These are phyloP conservation scores for Enhydra lutris DNA, from an alignment of 2,113 vertebrate genomes.

Conservation along the genomic window DNA sequence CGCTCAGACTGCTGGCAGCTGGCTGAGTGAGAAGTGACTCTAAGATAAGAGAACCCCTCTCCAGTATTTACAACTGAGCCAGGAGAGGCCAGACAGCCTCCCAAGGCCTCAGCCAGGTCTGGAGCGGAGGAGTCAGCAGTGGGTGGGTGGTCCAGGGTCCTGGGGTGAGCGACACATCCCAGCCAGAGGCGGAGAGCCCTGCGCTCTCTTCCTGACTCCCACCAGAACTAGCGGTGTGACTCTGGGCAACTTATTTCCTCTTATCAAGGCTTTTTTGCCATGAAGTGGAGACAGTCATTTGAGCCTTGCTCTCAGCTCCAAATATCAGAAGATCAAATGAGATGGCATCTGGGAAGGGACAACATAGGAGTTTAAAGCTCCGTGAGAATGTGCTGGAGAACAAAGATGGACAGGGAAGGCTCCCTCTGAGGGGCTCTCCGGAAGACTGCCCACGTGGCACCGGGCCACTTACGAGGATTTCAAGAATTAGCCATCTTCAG, in stretches of 20 bases:
- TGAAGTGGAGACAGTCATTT: not conserved
- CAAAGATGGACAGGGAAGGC: not conserved
- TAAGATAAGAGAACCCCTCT: constrained; percentile 55
- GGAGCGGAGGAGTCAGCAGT: not conserved
- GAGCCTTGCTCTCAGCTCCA: not conserved
- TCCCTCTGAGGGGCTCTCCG: accelerated
- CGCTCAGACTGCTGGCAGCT: constrained; percentile 45
- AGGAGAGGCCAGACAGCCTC: constrained; percentile 31
- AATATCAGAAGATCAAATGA: not conserved
- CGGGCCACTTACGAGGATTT: not conserved
- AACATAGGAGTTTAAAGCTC: not conserved
- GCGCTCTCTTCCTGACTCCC: not conserved
- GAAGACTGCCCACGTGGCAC: not conserved
- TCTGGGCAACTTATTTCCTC: not conserved
- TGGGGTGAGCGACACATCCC: not conserved
- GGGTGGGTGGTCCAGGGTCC: not conserved
- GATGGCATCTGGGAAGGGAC: not conserved
- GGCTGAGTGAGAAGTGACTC: constrained; percentile 60
- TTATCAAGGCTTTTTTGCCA: not conserved
- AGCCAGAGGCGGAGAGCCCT: not conserved
- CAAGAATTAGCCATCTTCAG: not conserved
- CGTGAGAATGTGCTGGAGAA: not conserved
- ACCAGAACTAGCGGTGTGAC: not conserved
- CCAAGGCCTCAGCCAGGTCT: not conserved
- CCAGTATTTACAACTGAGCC: constrained; percentile 52